Evolutionary conservation across 2,888 invertebrate genomes (phyloP), one percentile per base, ranked within the genome.

Genomic region (Amblyteles armatorius): DNA sequence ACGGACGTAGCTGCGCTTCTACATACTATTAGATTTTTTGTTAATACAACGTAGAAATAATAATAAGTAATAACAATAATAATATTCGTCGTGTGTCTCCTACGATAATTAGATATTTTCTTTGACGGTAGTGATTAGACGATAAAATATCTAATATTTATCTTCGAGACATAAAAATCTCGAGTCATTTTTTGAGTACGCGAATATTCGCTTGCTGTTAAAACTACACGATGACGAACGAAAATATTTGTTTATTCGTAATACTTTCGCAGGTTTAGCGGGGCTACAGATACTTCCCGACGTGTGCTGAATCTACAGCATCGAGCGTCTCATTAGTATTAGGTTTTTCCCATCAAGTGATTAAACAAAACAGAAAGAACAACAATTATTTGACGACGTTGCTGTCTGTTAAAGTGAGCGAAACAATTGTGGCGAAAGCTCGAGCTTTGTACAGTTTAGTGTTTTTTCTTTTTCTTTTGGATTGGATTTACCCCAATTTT

Each of bases 201-300:
- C 26, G 60, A 77, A 77, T 77, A 68, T 63, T 80, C 72, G 60
- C 48, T 52, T 76, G 48, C n/a, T 40, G 33, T 44, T 29, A 65
- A 60, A 33, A n/a, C 50, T 65, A 77, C 55, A 50, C 67, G 69
- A 65, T 57, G 55, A 52, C 44, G 73, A 71, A 72, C 72, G 13
- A 33, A 55, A 57, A 63, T 63, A 63, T 63, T 7, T 11, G 33
- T 76, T 67, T 71, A 68, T 79, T 77, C 50, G 67, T 82, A 85
- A 85, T 85, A 82, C 85, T 85, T 85, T 85, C 82, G 85, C 85
- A 77, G 82, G 82, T 79, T 85, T 82, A 63, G 73, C 85, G 74
- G 76, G 22, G 50, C 16, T 19, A 65, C 67, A 40, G 52, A 55
- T 65, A 36, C 40, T 52, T 55, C 22, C 36, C 16, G 55, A 78